A percentile compares a stretch with the other conserved stretches of the same genome.
These are phyloP conservation scores for Astropecten irregularis DNA, from an alignment of 53 echinoderm and acorn worm species.

Conservation along the genomic window DNA sequence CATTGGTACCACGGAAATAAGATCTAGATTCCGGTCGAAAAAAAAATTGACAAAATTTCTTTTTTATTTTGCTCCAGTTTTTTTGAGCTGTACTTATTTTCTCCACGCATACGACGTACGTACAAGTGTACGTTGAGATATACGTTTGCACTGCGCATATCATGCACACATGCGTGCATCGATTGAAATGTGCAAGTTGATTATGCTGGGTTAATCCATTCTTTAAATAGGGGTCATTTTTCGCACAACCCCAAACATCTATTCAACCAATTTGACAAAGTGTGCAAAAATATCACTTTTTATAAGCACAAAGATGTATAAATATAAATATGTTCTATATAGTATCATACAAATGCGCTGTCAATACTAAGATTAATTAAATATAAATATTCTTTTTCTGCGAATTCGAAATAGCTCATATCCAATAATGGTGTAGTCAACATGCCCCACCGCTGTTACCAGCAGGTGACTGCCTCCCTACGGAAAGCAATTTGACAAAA, in stretches of 20 bases:
- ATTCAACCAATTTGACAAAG: too few species aligned
- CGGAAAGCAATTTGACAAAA: slow-evolving; percentile 37
- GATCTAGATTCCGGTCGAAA: background rate
- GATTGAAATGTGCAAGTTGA: slow-evolving; percentile 48
- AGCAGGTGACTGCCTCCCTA: slow-evolving; percentile 66
- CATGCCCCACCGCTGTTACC: slow-evolving; percentile 51
- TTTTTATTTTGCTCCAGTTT: background rate
- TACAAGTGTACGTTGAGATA: too few species aligned
- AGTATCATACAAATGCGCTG: too few species aligned
- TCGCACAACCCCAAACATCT: too few species aligned
- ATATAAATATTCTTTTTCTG: too few species aligned
- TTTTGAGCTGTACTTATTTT: background rate
- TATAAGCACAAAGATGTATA: too few species aligned
- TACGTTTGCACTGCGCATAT: background rate
- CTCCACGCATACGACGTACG: background rate
- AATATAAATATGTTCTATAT: too few species aligned
- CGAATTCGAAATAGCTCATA: too few species aligned
- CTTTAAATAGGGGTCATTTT: background rate
- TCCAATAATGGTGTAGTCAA: slow-evolving; percentile 9
- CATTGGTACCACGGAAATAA: slow-evolving; percentile 10
- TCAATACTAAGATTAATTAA: too few species aligned
- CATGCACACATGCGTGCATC: background rate
- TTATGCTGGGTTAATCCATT: slow-evolving; percentile 27
- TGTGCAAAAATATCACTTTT: too few species aligned
- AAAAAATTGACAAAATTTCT: too few species aligned